phyloP scores from a whole-genome alignment of 1,140 invertebrate species.

The Drosophila miranda region DNA sequence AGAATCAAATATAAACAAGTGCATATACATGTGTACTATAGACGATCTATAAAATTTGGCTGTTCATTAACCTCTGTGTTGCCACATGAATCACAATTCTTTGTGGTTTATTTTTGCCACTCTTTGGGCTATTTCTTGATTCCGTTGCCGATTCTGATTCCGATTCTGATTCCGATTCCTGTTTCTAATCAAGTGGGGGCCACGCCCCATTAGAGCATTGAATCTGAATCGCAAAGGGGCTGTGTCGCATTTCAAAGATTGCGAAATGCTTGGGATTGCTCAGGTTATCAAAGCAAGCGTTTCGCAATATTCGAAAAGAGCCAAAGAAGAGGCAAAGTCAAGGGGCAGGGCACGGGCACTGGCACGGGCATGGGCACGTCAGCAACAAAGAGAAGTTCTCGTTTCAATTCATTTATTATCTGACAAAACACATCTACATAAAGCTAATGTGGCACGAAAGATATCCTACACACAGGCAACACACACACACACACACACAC shows the following conservation, averaged over 20 bases:
- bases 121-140: no score
- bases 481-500: no score
- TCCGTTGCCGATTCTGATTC: neutral
- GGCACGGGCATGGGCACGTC: neutral
- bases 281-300: conserved; percentile 32
- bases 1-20: conserved; percentile 1
- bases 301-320: neutral
- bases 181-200: conserved; percentile 21
- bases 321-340: conserved; percentile 19
- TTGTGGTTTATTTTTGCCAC: conserved; percentile 25
- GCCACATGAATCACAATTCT: conserved; percentile 31
- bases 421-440: conserved; percentile 54
- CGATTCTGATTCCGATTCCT: neutral
- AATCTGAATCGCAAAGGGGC: neutral
- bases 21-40: neutral
- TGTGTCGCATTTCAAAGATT: conserved; percentile 58
- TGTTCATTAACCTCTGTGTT: conserved; percentile 35
- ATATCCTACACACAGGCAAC: conserved; percentile 39
- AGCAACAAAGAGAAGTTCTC: conserved; percentile 45
- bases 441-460: conserved; percentile 60
- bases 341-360: conserved; percentile 4
- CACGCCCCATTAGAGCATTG: conserved; percentile 20
- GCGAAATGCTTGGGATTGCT: conserved; percentile 47
- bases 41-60: conserved; percentile 20
- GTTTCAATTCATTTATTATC: conserved; percentile 53